Evolutionary conservation across 64 coral and sea anemone genomes (phyloP), one percentile per base, ranked within the genome.

Genomic region (Astreopora myriophthalma): DNA sequence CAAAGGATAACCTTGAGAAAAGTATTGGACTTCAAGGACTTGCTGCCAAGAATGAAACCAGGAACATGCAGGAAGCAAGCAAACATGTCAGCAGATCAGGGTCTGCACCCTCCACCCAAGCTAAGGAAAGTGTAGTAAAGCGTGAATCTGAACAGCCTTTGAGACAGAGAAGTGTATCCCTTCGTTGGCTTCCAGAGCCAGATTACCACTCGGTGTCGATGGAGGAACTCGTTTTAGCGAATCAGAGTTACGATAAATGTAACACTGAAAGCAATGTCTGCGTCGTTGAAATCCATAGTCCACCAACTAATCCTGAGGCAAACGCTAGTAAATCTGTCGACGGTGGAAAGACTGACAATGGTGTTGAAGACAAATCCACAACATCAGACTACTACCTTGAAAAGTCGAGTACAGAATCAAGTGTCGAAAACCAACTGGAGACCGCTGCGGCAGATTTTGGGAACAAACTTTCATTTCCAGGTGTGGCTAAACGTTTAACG

Each of bases 111-210:
- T 81, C 75, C 55, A 2, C 66, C 2, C 44, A 16, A 27, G 76
- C 88, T 19, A 91, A 70, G 23, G 28, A 91, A 48, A 71, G 37
- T 29, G 48, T 81, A 22, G 3, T 73, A 6, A 49, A 70, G 42
- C 68, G 48, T 24, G 64, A 70, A 22, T 49, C 22, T 1, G 75
- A 69, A 1, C 19, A 26, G 16, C 44, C 29, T 3, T n/a, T 3
- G 34, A 35, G 42, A 19, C 61, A 79, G 23, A 72, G 39, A 16
- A 71, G 75, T 48, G 55, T 42, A 2, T 72, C 62, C 1, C 27
- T 37, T 17, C 11, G 30, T 12, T 80, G 62, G 31, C 51, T 91
- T 62, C 88, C 88, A 55, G 76, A 91, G 68, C 88, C 88, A 5
- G 88, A 91, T 38, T 83, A 83, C 55, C 79, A 83, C 5, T 8